A percentile compares a stretch with the other conserved stretches of the same genome.
Evolutionary conservation across 2,888 invertebrate genomes (phyloP).

Genomic region (Drosophila formosana): DNA sequence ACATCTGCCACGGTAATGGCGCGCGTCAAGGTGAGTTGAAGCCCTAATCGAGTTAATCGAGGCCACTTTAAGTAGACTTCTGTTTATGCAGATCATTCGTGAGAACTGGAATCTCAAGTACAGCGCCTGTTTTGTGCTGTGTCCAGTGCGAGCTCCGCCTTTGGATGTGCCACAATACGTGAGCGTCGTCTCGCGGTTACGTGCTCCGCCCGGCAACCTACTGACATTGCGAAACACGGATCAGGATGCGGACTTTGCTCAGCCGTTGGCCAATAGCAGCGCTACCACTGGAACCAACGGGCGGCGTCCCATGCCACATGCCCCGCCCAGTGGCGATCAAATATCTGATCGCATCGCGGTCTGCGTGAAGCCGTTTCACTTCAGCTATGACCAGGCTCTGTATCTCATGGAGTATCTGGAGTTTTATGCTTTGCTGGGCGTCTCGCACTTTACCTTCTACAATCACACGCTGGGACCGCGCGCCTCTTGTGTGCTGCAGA

Average conservation of each 20-base stretch:
- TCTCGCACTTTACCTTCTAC: conserved; percentile 95
- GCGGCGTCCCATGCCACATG: conserved; percentile 20
- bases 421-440: conserved; percentile 93
- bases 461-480: conserved; percentile 94
- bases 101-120: conserved; percentile 98
- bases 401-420: conserved; percentile 96
- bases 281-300: not conserved
- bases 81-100: conserved; percentile 89
- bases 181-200: conserved; percentile 88
- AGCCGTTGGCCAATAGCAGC: conserved; percentile 18
- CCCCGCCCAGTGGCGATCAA: conserved; percentile 75
- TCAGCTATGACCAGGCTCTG: conserved; percentile 93
- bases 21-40: conserved; percentile 88
- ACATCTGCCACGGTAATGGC: conserved; percentile 90
- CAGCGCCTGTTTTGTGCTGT: conserved; percentile 95
- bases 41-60: not conserved
- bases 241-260: conserved; percentile 83
- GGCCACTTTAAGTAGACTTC: conserved; percentile 14
- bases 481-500: conserved; percentile 91
- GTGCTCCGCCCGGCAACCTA: conserved; percentile 88
- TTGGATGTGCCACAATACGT: conserved; percentile 89
- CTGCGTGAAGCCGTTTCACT: conserved; percentile 96
- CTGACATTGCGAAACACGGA: conserved; percentile 88
- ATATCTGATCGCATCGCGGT: conserved; percentile 88
- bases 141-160: conserved; percentile 88